Percentiles rank a stretch among this genome's conserved stretches.
Conservation (phyloP, 2,888 invertebrate genomes). For the Anticlea derivata region DNA sequence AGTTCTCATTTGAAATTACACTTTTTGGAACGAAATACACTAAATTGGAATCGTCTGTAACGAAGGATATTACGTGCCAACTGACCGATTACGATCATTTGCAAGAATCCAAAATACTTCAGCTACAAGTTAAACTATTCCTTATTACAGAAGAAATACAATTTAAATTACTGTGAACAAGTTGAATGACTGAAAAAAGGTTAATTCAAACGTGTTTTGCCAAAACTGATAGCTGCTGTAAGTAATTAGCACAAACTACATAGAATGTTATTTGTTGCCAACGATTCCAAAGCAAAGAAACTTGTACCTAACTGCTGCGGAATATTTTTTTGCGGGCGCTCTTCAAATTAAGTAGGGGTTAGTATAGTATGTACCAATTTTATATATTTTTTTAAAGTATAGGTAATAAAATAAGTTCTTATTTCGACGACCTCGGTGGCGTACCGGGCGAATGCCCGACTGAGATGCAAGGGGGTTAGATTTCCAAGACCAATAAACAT, state of each 20-base stretch:
- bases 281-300: slow-evolving; percentile 8
- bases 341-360: too few species aligned
- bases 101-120: slow-evolving; percentile 52
- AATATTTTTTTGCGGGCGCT: too few species aligned
- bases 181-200: slow-evolving; percentile 55
- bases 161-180: slow-evolving; percentile 43
- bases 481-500: too few species aligned
- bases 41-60: slow-evolving; percentile 42
- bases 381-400: too few species aligned
- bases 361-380: too few species aligned
- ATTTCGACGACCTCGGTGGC: too few species aligned
- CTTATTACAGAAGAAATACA: slow-evolving; percentile 45
- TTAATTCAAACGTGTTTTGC: slow-evolving; percentile 65
- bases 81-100: slow-evolving; percentile 66
- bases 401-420: too few species aligned
- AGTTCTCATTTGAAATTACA: slow-evolving; percentile 29
- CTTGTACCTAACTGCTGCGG: neutral
- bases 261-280: slow-evolving; percentile 41
- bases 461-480: too few species aligned
- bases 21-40: slow-evolving; percentile 40
- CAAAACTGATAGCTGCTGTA: slow-evolving; percentile 63
- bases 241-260: slow-evolving; percentile 56
- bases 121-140: slow-evolving; percentile 49
- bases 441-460: too few species aligned
- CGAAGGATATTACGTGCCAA: slow-evolving; percentile 56